Evolutionary conservation across 1,140 invertebrate genomes (phyloP), one percentile per base, ranked within the genome.

Genomic region (Elysia chlorotica): DNA sequence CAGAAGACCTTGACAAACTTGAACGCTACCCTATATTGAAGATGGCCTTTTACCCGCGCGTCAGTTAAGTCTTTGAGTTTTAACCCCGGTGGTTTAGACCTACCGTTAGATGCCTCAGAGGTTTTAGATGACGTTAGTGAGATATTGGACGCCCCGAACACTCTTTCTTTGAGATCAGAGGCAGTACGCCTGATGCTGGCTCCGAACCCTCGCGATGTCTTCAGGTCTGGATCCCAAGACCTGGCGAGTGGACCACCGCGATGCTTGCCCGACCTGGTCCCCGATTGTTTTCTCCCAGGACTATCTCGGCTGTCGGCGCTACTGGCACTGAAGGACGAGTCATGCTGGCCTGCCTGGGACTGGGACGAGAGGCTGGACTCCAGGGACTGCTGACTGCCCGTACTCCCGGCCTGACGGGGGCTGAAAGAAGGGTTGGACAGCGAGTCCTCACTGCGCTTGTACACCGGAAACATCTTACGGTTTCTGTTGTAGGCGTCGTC

Each of bases 1-100:
- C 79, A 82, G 75, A 75, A 82, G 1, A 81, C 28, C 69, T 81
- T 80, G 10, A 77, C 75, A 77, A 78, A 83, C 36, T 78, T 81
- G 4, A 78, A 59, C 19, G 77, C 72, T 35, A 36, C 62, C 61
- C 61, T 79, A 65, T 79, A 76, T 48, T 78, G 76, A 10, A 83
- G 62, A 71, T 57, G 75, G 0, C 82, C 82, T 14, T 71, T 74
- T 5, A 78, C 76, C 3, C 72, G 76, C 1, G 62, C 37, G n/a
- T 79, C 75, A n/a, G 66, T 48, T 3, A 83, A 33, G 30, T 82
- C 78, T 14, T 71, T 67, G 1, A 82, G 69, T 59, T 68, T 74
- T 5, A 81, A n/a, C 5, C 62, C 78, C 2, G 74, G 35, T 19
- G 10, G 53, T 14, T 75, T 53, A 33, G 73, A 78, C n/a, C n/a